Evolutionary conservation across 2,888 invertebrate species (phyloP), one percentile per base, ranked within the genome.

Genomic region (Agapostemon virescens): DNA sequence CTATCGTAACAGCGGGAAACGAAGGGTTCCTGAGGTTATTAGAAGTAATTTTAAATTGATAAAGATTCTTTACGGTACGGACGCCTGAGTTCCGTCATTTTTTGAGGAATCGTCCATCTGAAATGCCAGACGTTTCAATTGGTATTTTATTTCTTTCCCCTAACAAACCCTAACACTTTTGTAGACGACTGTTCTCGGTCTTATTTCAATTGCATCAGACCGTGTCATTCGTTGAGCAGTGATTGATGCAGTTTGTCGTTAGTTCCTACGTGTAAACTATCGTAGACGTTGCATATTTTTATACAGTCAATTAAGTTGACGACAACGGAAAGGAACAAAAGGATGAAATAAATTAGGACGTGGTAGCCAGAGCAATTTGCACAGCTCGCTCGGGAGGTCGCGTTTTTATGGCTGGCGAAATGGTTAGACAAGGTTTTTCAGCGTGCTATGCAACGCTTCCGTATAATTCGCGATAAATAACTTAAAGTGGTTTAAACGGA

Each of bases 361-460:
- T 30, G 67, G 80, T 70, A 20, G 61, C 13, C 38, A 69, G 23
- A 68, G 61, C 83, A 82, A 77, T 85, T 82, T 84, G 72, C 64
- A 30, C 20, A 26, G 61, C 58, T 52, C 30, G 26, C 26, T 36
- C 42, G 49, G 67, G 30, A 42, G 38, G 9, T 49, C n/a, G 20
- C 55, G 40, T 72, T 81, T 81, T 80, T 80, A 72, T 1, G 45
- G 30, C 26, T 42, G 52, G 7, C 6, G 7, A 74, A 74, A 71
- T 38, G 74, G 49, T 23, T 36, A 17, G 45, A 55, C 45, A n/a
- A 26, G 13, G 36, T n/a, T 20, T 69, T 55, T 33, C 40, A 30
- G 6, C 15, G 30, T 11, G 49, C 13, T 15, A 33, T 3, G 13
- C 4, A 30, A 30, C 45, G 20, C 23, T 15, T 4, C 30, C 20